Percentiles rank a stretch among this genome's conserved stretches.
Evolutionary conservation across 2,888 invertebrate genomes (phyloP).

Genomic region (Dugesia japonica): DNA sequence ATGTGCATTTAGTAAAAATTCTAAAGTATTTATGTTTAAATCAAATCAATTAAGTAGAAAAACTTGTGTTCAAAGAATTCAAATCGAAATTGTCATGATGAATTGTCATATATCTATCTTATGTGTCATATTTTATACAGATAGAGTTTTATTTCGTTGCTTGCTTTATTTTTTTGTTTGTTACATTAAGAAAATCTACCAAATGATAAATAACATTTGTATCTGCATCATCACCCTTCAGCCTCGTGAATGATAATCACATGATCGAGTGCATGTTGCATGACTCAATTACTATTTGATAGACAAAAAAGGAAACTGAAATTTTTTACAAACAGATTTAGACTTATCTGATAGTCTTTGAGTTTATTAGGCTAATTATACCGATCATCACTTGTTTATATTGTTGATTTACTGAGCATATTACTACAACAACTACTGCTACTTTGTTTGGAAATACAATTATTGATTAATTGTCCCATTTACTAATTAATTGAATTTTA

Average conservation of each 20-base stretch:
- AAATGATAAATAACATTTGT: background rate
- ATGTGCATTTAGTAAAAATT: background rate
- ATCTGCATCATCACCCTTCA: background rate
- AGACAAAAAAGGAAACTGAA: slow-evolving; percentile 13
- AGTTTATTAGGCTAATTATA: background rate
- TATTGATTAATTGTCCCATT: no score
- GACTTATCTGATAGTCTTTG: slow-evolving; percentile 11
- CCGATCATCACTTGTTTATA: background rate
- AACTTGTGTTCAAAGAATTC: background rate
- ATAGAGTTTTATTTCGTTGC: background rate
- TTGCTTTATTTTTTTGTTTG: background rate
- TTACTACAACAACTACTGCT: background rate
- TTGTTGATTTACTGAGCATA: background rate
- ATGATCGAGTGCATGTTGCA: slow-evolving; percentile 3
- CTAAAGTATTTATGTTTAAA: background rate
- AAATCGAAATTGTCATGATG: background rate
- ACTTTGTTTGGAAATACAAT: slow-evolving; percentile 1
- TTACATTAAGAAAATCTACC: slow-evolving; percentile 2
- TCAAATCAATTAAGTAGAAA: background rate
- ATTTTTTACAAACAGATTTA: slow-evolving; percentile 10
- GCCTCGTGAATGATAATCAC: background rate
- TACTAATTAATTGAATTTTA: no score
- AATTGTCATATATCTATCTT: slow-evolving; percentile 4
- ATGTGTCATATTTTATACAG: background rate
- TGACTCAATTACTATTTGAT: slow-evolving; percentile 13